Percentiles rank a stretch among this genome's conserved stretches.
Conservation (phyloP, 2,888 invertebrate genomes). For the Loripinus fragilis region DNA sequence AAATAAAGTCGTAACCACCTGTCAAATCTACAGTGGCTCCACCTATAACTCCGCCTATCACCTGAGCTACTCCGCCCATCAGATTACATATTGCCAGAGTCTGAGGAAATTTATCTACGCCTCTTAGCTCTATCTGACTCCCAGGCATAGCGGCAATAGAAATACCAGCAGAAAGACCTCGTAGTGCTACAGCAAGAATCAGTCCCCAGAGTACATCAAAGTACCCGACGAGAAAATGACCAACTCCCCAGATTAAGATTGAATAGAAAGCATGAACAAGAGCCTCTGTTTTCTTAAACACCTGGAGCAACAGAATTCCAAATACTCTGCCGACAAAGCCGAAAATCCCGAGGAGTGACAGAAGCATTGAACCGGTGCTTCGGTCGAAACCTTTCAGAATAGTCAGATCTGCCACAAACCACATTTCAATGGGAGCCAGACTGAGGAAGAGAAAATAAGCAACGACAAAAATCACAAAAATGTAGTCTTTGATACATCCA, state of each 20-base stretch:
- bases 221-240: slow-evolving; percentile 31
- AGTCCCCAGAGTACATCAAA: slow-evolving; percentile 24
- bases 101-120: slow-evolving; percentile 29
- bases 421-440: slow-evolving; percentile 26
- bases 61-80: slow-evolving; percentile 26
- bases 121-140: slow-evolving; percentile 39
- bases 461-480: slow-evolving; percentile 29
- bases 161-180: slow-evolving; percentile 32
- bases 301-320: slow-evolving; percentile 21
- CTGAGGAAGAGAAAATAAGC: slow-evolving; percentile 18
- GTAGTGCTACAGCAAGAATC: slow-evolving; percentile 25
- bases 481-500: slow-evolving; percentile 28
- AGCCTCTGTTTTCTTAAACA: slow-evolving; percentile 16
- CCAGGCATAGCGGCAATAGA: slow-evolving; percentile 24
- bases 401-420: slow-evolving; percentile 39
- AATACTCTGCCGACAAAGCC: slow-evolving; percentile 33
- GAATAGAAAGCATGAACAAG: slow-evolving; percentile 32
- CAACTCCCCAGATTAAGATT: slow-evolving; percentile 24
- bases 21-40: slow-evolving; percentile 37
- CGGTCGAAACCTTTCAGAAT: slow-evolving; percentile 30
- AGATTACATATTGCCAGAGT: slow-evolving; percentile 38
- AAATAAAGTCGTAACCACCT: slow-evolving; percentile 40
- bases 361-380: slow-evolving; percentile 26
- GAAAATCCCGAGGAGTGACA: slow-evolving; percentile 34
- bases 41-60: slow-evolving; percentile 31